These are phyloP conservation scores for Oreochromis spilurus DNA, from an alignment of 2,113 vertebrate genomes.

Conservation along the genomic window DNA sequence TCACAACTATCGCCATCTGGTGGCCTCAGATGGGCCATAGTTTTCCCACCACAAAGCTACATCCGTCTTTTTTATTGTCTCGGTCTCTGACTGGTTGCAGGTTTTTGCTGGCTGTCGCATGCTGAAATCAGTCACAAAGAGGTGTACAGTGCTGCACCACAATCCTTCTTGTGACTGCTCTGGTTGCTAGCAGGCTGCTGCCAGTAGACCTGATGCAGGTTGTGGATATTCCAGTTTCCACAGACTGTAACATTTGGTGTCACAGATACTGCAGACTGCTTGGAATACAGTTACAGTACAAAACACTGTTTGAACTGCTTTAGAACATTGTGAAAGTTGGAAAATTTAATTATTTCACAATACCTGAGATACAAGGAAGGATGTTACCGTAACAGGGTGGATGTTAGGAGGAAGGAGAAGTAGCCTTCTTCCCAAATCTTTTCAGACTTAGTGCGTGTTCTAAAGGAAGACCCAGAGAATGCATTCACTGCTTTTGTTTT, in stretches of 20 bases:
- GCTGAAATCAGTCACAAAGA: not conserved
- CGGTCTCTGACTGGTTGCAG: rapidly evolving
- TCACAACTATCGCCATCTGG: not conserved
- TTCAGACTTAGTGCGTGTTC: not conserved
- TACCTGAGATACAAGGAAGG: not conserved
- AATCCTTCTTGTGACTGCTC: not conserved
- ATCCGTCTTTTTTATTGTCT: not conserved
- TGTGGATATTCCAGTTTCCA: not conserved
- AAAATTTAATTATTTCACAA: not conserved
- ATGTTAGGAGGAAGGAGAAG: not conserved
- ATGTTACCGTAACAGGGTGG: not conserved
- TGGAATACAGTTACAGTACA: not conserved
- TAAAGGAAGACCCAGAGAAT: not conserved
- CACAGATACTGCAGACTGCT: not conserved
- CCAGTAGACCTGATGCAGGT: not conserved
- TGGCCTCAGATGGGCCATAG: rapidly evolving
- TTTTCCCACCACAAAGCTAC: not conserved
- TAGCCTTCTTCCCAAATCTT: rapidly evolving
- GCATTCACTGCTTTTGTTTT: not conserved
- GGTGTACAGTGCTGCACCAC: not conserved
- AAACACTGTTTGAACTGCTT: not conserved
- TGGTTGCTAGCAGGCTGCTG: not conserved
- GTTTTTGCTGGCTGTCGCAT: not conserved
- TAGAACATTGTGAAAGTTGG: not conserved
- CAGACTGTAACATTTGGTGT: not conserved